Percentiles rank a stretch among this genome's conserved stretches.
These are phyloP conservation scores for Pongo pygmaeus DNA, from an alignment of 2,113 vertebrate genomes.

Conservation along the genomic window DNA sequence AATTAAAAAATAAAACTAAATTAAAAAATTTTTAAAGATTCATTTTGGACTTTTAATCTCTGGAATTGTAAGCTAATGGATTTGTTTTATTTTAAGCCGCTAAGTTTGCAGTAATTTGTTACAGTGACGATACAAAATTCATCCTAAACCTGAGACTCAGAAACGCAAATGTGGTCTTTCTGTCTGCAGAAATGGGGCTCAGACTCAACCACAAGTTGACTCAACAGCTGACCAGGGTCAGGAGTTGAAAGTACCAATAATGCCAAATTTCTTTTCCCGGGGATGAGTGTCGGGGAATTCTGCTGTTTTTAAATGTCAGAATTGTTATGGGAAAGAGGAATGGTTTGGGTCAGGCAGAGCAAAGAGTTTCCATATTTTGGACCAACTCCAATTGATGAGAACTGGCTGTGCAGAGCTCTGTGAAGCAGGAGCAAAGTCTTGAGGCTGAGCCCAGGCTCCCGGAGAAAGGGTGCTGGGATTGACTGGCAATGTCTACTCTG, in stretches of 20 bases:
- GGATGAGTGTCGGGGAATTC: not conserved
- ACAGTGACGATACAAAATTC: not conserved
- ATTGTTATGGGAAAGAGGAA: not conserved
- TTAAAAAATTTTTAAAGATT: not conserved
- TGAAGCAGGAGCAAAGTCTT: not conserved
- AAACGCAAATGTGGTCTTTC: not conserved
- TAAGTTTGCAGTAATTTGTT: not conserved
- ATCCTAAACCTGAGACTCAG: not conserved
- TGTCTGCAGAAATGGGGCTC: not conserved
- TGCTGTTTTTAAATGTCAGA: not conserved
- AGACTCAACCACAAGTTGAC: not conserved
- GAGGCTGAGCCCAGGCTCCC: not conserved
- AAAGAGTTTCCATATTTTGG: not conserved
- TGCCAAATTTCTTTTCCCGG: not conserved
- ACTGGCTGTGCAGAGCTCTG: not conserved
- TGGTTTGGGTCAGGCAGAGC: not conserved
- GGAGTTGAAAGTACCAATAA: not conserved
- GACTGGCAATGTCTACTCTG: not conserved
- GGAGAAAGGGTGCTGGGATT: not conserved
- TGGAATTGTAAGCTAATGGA: not conserved
- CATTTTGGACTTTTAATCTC: not conserved
- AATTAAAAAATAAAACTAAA: too few species aligned
- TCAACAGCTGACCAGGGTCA: not conserved
- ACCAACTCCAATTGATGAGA: not conserved
- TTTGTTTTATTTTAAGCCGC: not conserved